Evolutionary conservation across 2,888 invertebrate genomes (phyloP), one percentile per base, ranked within the genome.

Genomic region (Cerastoderma edule): DNA sequence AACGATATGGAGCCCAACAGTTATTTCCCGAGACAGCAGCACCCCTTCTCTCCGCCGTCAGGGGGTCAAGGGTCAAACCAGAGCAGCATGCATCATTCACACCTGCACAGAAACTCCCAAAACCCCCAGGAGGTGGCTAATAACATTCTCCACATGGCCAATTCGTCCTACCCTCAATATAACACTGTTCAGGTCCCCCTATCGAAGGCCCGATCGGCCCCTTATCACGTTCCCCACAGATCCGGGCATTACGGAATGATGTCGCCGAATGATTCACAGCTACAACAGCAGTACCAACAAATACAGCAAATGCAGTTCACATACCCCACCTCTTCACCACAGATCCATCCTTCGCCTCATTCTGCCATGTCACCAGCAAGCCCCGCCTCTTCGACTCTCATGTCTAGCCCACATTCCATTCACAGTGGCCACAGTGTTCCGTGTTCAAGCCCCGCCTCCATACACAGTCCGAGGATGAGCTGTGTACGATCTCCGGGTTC

Each of bases 61-160:
- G 50, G 48, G 22, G 66, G 50, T 32, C 63, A 53, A 28, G 53
- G 64, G n/a, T 66, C 65, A 46, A 65, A 60, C n/a, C 81, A 67
- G 60, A 44, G 72, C 28, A 74, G 66, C 33, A 71, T 78, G 63
- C 79, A 70, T 32, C 81, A 79, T 27, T 64, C 80, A 35, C 81
- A 77, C 56, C 75, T 75, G 30, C 80, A 78, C 63, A 66, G 76
- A 48, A 71, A 73, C 35, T 67, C 68, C 33, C 89, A 89, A 74
- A 91, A 85, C 65, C 91, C 91, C 57, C 91, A 91, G 80, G 88
- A 89, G 75, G 90, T 91, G 6, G 91, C 91, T 19, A 91, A 91
- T 75, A 89, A 87, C 67, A 91, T 91, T 64, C 84, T 91, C n/a
- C 91, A 91, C 66, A 90, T 91, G 88, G 90, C 89, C 33, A 83